Evolutionary conservation across 1,140 invertebrate species (phyloP), one percentile per base, ranked within the genome.

Genomic region (Olivierus martensii): DNA sequence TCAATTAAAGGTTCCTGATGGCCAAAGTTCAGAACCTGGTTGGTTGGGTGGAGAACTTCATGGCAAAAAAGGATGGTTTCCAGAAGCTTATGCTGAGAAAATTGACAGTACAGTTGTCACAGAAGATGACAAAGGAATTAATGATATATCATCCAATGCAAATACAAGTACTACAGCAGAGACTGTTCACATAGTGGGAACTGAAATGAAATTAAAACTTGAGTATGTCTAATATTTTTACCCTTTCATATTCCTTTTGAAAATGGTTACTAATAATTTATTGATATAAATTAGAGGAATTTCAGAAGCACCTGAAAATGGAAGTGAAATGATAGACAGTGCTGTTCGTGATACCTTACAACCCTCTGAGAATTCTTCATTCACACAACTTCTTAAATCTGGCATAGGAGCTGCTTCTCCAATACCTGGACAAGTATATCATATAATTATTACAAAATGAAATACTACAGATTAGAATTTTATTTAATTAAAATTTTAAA

Each of bases 11-110:
- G 82, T 94, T 19, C 83, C 87, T 22, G 70, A 81, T 28, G 81
- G 83, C 52, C 84, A 92, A 69, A 83, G 81, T 62, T 84, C 85
- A 1, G 93, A 98, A 66, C 90, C 91, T 10, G 94, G 93, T n/a
- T 99, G 95, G 95, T 74, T 91, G 58, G 87, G 87, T 58, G 95
- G 95, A 4, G 85, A 90, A 65, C 78, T 90, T 28, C 75, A 84
- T 63, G 87, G 85, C 18, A 79, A 84, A 56, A 83, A 80, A 6
- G 93, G 94, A n/a, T 97, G 92, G 89, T 98, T 98, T 72, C 94
- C 95, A 3, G 88, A 95, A 69, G 87, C 88, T 5, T 98, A 97
- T 69, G 91, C 92, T 12, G 87, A 95, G 65, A 78, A 79, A 15
- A 35, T 55, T 38, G 49, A 61, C 45, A 9, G 39, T 18, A 79